Base-by-base conservation (phyloP, 2,113 vertebrate genomes). In the Myodes glareolus region DNA sequence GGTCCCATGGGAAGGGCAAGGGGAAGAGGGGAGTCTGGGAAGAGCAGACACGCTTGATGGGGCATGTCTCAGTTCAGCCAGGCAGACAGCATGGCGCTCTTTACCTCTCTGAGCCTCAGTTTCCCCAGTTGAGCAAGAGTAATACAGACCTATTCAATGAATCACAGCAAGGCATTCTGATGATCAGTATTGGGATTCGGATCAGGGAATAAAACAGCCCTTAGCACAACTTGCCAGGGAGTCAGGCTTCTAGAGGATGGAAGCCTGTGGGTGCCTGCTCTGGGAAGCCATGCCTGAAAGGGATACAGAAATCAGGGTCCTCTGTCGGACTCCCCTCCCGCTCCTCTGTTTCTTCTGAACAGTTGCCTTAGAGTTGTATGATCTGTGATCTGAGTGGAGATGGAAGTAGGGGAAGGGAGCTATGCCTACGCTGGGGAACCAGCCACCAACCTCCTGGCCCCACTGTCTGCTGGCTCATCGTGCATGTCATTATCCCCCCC, bases 401-500 rank as follows among this genome's bases (percentile, higher is more conserved):
- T 1, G 13, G 52, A 9, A 10, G 27, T 2, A 4, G 21, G 2
- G 31, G 2, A 8, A 19, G 31, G 7, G 29, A 0, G 42, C 27
- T 2, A 0, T 1, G 61, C 33, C 3, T 5, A 0, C 0, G 55
- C 29, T 2, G 47, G 82, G 76, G 58, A 70, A n/a, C 47, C n/a
- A 73, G 68, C 33, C 84, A 76, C 55, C 85, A 4, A 52, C 29
- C 85, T 87, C 61, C 17, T 0, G 33, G 47, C 80, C 73, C 82
- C 17, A 6, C 42, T 27, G 65, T 36, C 95, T 98, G 96, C 94
- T 97, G 96, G 91, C 96, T 97, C 87, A 14, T 65, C 4, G 52
- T 86, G 86, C 94, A 65, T 84, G 97, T 97, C 96, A 97, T 98
- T 97, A 97, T 97, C 82, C 81, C 58, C 87, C 0, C 2, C 97